Conservation (phyloP, 2,888 invertebrate species). For the Ennomos fuscantarius region DNA sequence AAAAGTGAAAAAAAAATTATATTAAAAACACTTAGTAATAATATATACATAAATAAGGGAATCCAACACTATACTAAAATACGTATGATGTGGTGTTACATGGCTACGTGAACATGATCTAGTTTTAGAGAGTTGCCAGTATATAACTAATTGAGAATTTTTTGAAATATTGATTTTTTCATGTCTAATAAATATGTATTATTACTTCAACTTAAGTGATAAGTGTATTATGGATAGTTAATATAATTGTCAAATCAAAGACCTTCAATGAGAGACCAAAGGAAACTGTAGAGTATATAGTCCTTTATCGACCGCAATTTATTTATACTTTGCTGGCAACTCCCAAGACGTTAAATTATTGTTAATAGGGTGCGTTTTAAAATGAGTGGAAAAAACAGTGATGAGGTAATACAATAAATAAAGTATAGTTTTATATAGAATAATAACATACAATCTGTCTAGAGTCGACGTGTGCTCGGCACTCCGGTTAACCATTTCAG, state of each 20-base stretch:
- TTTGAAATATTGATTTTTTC: background rate
- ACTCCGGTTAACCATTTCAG: conserved; percentile 82
- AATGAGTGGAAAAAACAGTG: conserved; percentile 26
- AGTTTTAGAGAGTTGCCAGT: conserved; percentile 23
- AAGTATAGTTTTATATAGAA: conserved; percentile 52
- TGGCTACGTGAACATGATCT: conserved; percentile 22
- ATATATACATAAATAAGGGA: conserved; percentile 9
- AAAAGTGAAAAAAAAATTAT: too few species aligned
- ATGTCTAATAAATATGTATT: background rate
- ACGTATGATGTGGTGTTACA: conserved; percentile 13
- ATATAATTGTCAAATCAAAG: background rate
- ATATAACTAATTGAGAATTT: background rate
- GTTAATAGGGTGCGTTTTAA: conserved; percentile 29
- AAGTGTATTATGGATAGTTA: background rate
- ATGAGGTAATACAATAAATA: conserved; percentile 38
- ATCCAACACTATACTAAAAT: background rate
- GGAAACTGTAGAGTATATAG: too few species aligned
- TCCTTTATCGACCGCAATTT: background rate
- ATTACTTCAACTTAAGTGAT: background rate
- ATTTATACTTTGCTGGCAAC: conserved; percentile 29
- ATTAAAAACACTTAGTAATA: background rate
- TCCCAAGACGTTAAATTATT: conserved; percentile 23
- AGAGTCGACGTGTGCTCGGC: conserved; percentile 81
- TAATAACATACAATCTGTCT: conserved; percentile 82
- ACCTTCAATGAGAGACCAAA: too few species aligned